A percentile compares a stretch with the other conserved stretches of the same genome.
These are phyloP conservation scores for Pseudocheirus occidentalis DNA, from an alignment of 2,797 vertebrate species.

Conservation along the genomic window DNA sequence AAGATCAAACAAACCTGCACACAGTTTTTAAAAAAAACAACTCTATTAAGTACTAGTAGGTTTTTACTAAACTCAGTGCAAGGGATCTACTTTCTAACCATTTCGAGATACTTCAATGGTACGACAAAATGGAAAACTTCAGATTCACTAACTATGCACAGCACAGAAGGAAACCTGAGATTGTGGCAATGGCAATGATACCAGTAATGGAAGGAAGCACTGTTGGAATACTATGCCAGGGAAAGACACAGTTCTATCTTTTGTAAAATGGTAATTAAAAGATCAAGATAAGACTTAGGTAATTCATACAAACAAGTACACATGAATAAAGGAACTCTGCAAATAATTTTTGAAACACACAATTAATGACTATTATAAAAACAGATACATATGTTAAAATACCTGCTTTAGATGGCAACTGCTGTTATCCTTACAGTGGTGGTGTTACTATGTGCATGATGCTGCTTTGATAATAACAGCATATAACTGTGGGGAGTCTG, in stretches of 20 bases:
- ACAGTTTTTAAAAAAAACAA: background rate
- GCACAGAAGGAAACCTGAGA: conserved; percentile 46
- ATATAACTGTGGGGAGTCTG: background rate
- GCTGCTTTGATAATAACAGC: background rate
- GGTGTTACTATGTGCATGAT: background rate
- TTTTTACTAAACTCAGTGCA: background rate
- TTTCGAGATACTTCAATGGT: conserved; percentile 4
- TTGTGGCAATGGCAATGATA: conserved; percentile 37
- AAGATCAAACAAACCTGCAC: conserved; percentile 36
- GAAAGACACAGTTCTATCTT: conserved; percentile 19
- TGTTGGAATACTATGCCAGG: conserved; percentile 44
- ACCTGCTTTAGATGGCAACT: background rate
- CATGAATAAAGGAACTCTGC: background rate
- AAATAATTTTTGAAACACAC: conserved; percentile 10
- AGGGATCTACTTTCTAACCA: background rate
- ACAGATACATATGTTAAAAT: background rate
- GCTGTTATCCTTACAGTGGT: background rate
- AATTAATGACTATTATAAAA: conserved; percentile 42
- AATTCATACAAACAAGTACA: background rate
- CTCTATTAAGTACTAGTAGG: background rate
- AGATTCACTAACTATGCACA: conserved; percentile 41
- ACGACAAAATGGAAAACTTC: conserved; percentile 49
- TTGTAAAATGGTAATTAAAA: conserved; percentile 52
- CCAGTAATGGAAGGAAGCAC: conserved; percentile 42
- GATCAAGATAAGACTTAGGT: conserved; percentile 39